Base-by-base conservation (phyloP, 2,113 vertebrate species). In the Hystrix cristata region DNA sequence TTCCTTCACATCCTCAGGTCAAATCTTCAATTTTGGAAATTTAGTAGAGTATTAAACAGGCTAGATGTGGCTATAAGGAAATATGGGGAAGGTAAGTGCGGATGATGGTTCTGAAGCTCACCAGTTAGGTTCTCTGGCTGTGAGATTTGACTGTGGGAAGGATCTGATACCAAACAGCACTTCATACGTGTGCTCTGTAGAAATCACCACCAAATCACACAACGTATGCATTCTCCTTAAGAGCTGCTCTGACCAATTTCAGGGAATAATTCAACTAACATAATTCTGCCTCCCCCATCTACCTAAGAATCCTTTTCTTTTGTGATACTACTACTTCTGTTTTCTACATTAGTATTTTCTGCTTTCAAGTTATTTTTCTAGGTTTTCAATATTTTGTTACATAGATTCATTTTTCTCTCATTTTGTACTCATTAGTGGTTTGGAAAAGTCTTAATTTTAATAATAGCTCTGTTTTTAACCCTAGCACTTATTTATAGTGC, bases 1-100 rank as follows among this genome's bases (percentile, higher is more conserved):
- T 94, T 67, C 78, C 69, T 94, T 87, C 93, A 55, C 53, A 53
- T 83, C 53, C 3, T 74, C 55, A 48, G 43, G 60, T 69, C 87
- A 95, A 86, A 67, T 87, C 46, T 94, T 84, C 23, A 19, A 85
- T 85, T 91, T 78, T 93, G 48, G 84, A 93, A 97, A 94, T 96
- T 97, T 74, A 94, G 46, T 79, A 64, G 74, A 94, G 46, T 79
- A 64, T 78, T 83, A 76, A 95, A 18, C 31, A 38, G 31, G 55
- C 81, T 95, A 82, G 89, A 92, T 3, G 16, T 67, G 79, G 76
- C 84, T 57, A 10, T 79, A 79, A 3, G 34, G 5, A 88, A 43
- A 83, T 94, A 92, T 31, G 53, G 80, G 96, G 78, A 97, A 57
- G 46, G 5, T 15, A 62, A 11, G 71, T 82, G 62, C 59, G 94